Evolutionary conservation across 2,113 vertebrate genomes (phyloP).

Genomic region (Chloroceryle aenea): DNA sequence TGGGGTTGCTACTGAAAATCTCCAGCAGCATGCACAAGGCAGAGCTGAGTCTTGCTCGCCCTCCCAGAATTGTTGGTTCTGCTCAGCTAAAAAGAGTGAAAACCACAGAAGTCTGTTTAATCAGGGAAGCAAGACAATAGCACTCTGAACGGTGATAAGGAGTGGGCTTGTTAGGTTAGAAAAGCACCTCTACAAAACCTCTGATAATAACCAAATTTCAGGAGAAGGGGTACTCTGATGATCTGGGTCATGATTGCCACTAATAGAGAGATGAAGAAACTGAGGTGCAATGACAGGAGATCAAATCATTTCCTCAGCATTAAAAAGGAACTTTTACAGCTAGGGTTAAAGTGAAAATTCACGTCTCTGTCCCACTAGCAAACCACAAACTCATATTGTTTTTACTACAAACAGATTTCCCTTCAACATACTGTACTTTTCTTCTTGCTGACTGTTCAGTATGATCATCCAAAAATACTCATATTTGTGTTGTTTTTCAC

Average conservation of each 20-base stretch:
- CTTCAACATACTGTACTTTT: slow-evolving; percentile 25
- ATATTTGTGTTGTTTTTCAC: slow-evolving; percentile 62
- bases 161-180: not conserved
- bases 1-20: not conserved
- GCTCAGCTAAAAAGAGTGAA: not conserved
- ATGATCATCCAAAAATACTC: slow-evolving; percentile 46
- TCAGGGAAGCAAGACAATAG: not conserved
- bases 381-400: slow-evolving; percentile 19
- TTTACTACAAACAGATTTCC: slow-evolving; percentile 56
- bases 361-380: not conserved
- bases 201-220: not conserved
- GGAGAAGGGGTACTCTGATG: not conserved
- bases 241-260: not conserved
- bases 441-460: slow-evolving; percentile 54
- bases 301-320: not conserved
- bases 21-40: not conserved
- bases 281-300: not conserved
- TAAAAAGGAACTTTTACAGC: not conserved
- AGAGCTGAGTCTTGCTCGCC: not conserved
- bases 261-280: not conserved
- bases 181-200: not conserved
- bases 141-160: not conserved
- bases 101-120: not conserved
- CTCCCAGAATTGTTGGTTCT: not conserved
- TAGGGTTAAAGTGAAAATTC: slow-evolving; percentile 20